These are phyloP conservation scores for Mycogona germanica DNA, from an alignment of 2,888 invertebrate genomes.

Conservation along the genomic window DNA sequence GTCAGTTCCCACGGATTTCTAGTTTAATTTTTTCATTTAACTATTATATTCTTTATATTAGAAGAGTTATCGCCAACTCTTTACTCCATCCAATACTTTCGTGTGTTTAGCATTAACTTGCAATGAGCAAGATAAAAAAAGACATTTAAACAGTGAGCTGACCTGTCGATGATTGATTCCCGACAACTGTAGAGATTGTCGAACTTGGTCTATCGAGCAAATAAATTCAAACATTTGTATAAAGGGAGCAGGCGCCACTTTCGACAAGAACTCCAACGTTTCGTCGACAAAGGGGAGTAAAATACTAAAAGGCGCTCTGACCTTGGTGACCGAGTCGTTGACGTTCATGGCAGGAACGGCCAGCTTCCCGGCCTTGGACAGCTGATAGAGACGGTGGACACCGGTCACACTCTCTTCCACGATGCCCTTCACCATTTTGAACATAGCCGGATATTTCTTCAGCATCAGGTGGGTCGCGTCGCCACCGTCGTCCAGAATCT, in stretches of 20 bases:
- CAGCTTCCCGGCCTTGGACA: slow-evolving; percentile 86
- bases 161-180: slow-evolving; percentile 69
- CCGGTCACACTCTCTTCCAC: slow-evolving; percentile 97
- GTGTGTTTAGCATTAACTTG: too few species aligned
- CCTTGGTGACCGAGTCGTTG: slow-evolving; percentile 91
- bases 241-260: too few species aligned
- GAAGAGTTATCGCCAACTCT: too few species aligned
- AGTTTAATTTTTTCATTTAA: background rate
- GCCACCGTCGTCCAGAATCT: slow-evolving; percentile 89
- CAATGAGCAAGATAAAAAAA: background rate
- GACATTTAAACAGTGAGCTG: slow-evolving; percentile 37
- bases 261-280: too few species aligned
- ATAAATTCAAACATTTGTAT: slow-evolving; percentile 8
- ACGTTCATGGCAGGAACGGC: slow-evolving; percentile 98
- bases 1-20: too few species aligned
- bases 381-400: slow-evolving; percentile 90
- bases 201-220: slow-evolving; percentile 61
- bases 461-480: slow-evolving; percentile 94
- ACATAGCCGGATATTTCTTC: slow-evolving; percentile 86
- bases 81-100: too few species aligned
- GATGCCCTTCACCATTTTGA: slow-evolving; percentile 86
- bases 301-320: slow-evolving; percentile 19
- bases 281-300: background rate
- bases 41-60: background rate
- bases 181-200: slow-evolving; percentile 94